Evolutionary conservation across 1,140 invertebrate genomes (phyloP).

Genomic region (Drosophila sp.): DNA sequence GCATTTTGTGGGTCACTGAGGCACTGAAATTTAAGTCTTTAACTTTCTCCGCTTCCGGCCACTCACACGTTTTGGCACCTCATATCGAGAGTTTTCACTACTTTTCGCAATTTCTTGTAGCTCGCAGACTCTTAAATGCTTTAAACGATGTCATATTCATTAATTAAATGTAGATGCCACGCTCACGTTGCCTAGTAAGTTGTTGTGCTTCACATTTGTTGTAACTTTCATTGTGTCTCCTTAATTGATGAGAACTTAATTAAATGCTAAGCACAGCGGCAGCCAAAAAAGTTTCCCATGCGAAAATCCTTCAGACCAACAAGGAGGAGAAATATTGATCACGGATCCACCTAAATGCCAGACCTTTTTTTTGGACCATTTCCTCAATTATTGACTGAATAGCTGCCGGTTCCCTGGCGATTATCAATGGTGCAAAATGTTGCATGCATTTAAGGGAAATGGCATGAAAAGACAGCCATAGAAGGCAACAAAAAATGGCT

Average conservation of each 20-base stretch:
- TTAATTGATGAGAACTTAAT: slow-evolving; percentile 81
- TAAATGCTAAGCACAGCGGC: slow-evolving; percentile 73
- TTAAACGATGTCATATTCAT: slow-evolving; percentile 28
- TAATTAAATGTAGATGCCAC: slow-evolving; percentile 71
- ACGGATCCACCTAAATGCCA: slow-evolving; percentile 10
- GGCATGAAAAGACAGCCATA: slow-evolving; percentile 15
- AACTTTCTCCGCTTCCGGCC: slow-evolving; percentile 5
- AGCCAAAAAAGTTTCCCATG: slow-evolving; percentile 55
- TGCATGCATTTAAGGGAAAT: background rate
- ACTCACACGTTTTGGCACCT: background rate
- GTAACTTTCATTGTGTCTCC: slow-evolving; percentile 55
- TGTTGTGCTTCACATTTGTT: slow-evolving; percentile 26
- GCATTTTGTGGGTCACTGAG: slow-evolving; percentile 69
- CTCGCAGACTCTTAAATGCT: background rate
- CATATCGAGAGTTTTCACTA: background rate
- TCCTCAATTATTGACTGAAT: slow-evolving; percentile 39
- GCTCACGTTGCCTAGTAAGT: slow-evolving; percentile 32
- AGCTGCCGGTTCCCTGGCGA: background rate
- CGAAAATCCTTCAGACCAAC: too few species aligned
- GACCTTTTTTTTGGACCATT: background rate
- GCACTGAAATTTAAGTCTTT: slow-evolving; percentile 39
- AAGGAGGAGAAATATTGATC: slow-evolving; percentile 27
- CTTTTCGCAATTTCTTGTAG: background rate
- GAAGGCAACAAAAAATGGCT: slow-evolving; percentile 18
- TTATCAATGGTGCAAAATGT: slow-evolving; percentile 22